Evolutionary conservation across 2,888 invertebrate species (phyloP), one percentile per base, ranked within the genome.

Genomic region (Bellardia pandia): DNA sequence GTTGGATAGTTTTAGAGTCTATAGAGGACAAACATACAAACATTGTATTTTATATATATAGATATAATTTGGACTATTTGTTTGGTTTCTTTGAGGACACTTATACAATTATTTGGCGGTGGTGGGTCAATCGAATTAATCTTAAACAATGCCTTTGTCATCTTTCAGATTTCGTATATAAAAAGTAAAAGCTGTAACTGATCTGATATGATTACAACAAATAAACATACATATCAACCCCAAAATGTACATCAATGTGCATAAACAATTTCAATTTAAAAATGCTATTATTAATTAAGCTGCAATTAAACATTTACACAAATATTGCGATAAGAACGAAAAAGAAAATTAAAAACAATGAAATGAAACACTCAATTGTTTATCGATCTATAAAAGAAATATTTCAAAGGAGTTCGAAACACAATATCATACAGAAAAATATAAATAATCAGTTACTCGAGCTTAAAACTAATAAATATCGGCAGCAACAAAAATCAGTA

Each of bases 331-430:
- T 45, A 56, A 45, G 16, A 58, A 40, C 33, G 2, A 68, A 68
- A 30, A 66, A 56, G 42, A 5, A 56, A 56, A 37, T 37, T 16
- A 37, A 58, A 60, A 51, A 62, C 2, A 51, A 60, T 79, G 51
- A 58, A 51, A 69, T 60, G 48, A 60, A 60, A 71, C 7, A 40
- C 3, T 13, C n/a, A 40, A 2, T 40, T 30, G 53, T n/a, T 42
- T 42, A 40, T 62, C 40, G 48, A 7, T 60, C 60, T 48, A 51
- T 71, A n/a, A 69, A 71, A 69, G 51, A 71, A 71, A 60, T 60
- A 42, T 69, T 9, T 37, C 45, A 42, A 48, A 9, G 69, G n/a
- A 78, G 30, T 78, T 45, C 23, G 4, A 60, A 60, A 48, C 11
- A 23, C 23, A 69, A 48, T n/a, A 16, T 40, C 11, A 23, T 23